These are phyloP conservation scores for Euura lappo DNA, from an alignment of 1,140 invertebrate species.

Conservation along the genomic window DNA sequence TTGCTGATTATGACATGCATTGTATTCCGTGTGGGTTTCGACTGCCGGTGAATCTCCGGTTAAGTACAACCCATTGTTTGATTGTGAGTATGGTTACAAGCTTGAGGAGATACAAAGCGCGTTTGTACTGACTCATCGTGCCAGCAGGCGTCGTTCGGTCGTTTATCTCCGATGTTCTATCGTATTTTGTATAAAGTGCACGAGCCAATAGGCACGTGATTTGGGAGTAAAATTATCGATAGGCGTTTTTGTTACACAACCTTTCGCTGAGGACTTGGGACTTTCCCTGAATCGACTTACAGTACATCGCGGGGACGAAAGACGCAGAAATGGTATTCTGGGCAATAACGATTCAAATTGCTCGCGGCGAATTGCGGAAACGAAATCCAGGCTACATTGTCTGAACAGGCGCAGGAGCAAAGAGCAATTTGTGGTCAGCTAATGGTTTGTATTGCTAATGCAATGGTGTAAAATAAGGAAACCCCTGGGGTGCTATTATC, in stretches of 20 bases:
- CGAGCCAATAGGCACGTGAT: not conserved
- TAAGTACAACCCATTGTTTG: slow-evolving; percentile 1
- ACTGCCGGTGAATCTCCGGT: not conserved
- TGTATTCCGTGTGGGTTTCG: slow-evolving; percentile 4
- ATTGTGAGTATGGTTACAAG: not conserved
- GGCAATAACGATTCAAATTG: not conserved
- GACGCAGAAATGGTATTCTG: too few relatives aligned
- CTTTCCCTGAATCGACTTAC: too few relatives aligned
- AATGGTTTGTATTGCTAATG: too few relatives aligned
- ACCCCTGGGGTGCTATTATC: not conserved
- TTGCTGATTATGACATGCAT: slow-evolving; percentile 4
- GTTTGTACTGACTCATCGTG: not conserved
- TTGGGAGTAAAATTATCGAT: not conserved
- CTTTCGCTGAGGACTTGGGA: too few relatives aligned
- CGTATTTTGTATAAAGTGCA: slow-evolving; percentile 1
- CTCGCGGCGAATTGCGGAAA: not conserved
- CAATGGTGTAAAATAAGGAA: not conserved
- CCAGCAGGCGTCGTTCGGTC: not conserved
- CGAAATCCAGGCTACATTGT: not conserved
- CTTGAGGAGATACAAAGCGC: not conserved
- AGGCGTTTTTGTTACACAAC: too few relatives aligned
- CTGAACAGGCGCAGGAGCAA: not conserved
- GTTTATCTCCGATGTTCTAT: not conserved
- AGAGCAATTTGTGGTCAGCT: too few relatives aligned
- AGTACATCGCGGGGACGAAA: too few relatives aligned